Evolutionary conservation across 1,140 invertebrate species (phyloP).

Genomic region (Lepidurus couesii): DNA sequence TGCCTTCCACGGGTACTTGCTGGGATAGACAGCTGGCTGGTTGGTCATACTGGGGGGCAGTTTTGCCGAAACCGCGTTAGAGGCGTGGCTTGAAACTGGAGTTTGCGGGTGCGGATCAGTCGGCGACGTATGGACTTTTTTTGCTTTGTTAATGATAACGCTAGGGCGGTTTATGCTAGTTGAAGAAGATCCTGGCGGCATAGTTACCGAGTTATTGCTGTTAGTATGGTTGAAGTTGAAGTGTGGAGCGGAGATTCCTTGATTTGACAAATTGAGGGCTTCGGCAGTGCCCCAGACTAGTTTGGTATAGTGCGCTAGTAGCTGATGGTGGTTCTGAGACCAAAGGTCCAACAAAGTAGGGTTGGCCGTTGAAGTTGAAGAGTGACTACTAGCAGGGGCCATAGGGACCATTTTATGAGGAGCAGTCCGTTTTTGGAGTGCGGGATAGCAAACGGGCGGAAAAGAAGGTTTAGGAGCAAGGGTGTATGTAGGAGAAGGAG

Average conservation of each 20-base stretch:
- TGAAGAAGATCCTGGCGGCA: neutral
- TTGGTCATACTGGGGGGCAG: neutral
- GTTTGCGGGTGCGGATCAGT: neutral
- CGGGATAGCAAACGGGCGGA: neutral
- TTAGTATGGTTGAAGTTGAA: neutral
- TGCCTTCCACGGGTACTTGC: neutral
- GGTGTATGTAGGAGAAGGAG: neutral
- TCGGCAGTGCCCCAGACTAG: neutral
- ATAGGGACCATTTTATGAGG: neutral
- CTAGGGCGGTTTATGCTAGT: neutral
- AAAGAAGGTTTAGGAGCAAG: neutral
- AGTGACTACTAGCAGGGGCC: neutral
- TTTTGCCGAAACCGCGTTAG: neutral
- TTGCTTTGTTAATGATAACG: neutral
- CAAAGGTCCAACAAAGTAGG: neutral
- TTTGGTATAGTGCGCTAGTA: neutral
- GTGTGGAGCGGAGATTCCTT: neutral
- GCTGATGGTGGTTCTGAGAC: neutral
- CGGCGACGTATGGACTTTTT: neutral
- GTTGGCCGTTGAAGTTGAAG: neutral
- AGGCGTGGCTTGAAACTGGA: neutral
- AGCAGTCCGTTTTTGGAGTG: neutral
- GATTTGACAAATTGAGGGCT: neutral
- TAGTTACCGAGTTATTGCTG: no score
- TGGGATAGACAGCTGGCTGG: neutral